phyloP scores from a whole-genome alignment of 2,797 vertebrate species.

The Neosalanx taihuensis region DNA sequence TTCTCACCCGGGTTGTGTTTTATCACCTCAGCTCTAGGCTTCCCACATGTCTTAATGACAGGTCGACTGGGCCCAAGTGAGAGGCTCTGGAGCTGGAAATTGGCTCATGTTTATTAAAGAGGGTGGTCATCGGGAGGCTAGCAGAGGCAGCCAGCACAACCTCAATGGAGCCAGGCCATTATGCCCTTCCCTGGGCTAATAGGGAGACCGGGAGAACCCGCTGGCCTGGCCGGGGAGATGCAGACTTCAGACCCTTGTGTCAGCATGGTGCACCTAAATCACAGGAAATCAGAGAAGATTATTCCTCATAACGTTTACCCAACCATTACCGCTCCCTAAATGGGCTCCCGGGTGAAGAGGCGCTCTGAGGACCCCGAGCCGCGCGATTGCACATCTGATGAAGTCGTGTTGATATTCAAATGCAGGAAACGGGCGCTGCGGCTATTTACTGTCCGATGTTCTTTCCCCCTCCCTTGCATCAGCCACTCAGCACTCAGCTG shows the following conservation, averaged over 20 bases:
- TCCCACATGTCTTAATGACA: constrained; percentile 59
- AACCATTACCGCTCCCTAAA: constrained; percentile 76
- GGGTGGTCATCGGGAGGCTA: constrained; percentile 65
- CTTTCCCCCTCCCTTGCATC: constrained; percentile 35
- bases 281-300: constrained; percentile 83
- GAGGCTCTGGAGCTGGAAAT: constrained; percentile 65
- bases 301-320: constrained; percentile 82
- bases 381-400: constrained; percentile 72
- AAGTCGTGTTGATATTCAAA: constrained; percentile 76
- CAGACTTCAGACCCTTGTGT: constrained; percentile 70
- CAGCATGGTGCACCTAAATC: constrained; percentile 76
- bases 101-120: constrained; percentile 82
- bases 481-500: constrained; percentile 59
- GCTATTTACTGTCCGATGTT: constrained; percentile 69
- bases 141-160: constrained; percentile 67
- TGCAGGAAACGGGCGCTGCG: constrained; percentile 42
- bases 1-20: constrained; percentile 39
- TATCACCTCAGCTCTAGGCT: constrained; percentile 53
- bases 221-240: constrained; percentile 64
- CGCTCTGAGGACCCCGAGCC: constrained; percentile 65
- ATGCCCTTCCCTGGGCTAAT: constrained; percentile 73
- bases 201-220: constrained; percentile 65
- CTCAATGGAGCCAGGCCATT: constrained; percentile 75
- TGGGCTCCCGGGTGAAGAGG: constrained; percentile 71
- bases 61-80: constrained; percentile 60